A percentile compares a stretch with the other conserved stretches of the same genome.
phyloP scores from a whole-genome alignment of 30 jellyfish, hydroid and myxozoan species.

The Chironex yamaguchii region DNA sequence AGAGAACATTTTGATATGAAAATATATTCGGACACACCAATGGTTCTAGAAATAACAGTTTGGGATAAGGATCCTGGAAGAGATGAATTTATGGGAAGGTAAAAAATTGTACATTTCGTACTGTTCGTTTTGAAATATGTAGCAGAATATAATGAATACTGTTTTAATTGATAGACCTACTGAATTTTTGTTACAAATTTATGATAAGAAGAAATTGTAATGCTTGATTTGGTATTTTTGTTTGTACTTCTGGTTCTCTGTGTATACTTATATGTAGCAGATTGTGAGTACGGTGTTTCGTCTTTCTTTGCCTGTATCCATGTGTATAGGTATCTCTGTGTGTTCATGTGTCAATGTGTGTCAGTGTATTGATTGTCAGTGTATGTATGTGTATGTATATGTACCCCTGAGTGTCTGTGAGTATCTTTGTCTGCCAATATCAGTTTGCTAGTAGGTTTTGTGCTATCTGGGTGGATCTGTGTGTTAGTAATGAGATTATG shows the following conservation, averaged over 20 bases:
- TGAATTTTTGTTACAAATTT: not conserved
- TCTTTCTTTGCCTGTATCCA: not conserved
- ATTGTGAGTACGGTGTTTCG: too few species aligned
- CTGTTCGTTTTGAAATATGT: not conserved
- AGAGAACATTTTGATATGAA: slow-evolving; percentile 85
- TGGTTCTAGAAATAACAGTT: slow-evolving; percentile 77
- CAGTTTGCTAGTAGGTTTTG: too few species aligned
- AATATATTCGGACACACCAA: slow-evolving; percentile 59
- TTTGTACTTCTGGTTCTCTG: not conserved
- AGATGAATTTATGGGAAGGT: slow-evolving; percentile 98
- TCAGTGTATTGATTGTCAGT: not conserved
- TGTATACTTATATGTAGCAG: not conserved
- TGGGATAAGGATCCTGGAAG: slow-evolving; percentile 96
- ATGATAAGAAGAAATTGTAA: not conserved
- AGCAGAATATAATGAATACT: too few species aligned
- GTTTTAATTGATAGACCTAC: too few species aligned
- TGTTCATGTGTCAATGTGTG: not conserved
- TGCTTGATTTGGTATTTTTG: not conserved
- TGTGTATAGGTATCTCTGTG: not conserved
- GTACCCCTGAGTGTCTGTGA: not conserved
- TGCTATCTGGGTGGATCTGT: too few species aligned
- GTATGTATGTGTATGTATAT: not conserved
- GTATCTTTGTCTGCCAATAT: too few species aligned
- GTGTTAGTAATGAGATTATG: too few species aligned
- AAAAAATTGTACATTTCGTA: too few species aligned